Evolutionary conservation across 2,888 invertebrate genomes (phyloP).

Genomic region (Tribolium freemani): DNA sequence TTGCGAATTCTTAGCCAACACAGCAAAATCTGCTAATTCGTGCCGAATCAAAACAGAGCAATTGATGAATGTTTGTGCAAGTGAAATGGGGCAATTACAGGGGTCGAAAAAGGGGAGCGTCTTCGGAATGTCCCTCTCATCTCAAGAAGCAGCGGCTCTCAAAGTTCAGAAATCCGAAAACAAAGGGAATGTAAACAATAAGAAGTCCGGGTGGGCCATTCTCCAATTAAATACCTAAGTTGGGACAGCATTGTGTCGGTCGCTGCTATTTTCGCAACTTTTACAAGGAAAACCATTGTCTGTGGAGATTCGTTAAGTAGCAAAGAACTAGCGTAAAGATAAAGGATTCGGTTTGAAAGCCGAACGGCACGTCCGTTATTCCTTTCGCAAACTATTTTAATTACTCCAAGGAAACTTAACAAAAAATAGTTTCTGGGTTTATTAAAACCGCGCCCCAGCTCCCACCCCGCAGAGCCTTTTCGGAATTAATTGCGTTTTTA

Average conservation of each 20-base stretch:
- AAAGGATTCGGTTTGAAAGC: slow-evolving; percentile 51
- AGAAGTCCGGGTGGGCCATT: slow-evolving; percentile 59
- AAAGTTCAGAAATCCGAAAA: slow-evolving; percentile 58
- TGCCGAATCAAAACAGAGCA: slow-evolving; percentile 51
- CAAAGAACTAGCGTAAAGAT: slow-evolving; percentile 54
- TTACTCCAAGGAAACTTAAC: slow-evolving; percentile 53
- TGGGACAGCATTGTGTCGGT: slow-evolving; percentile 53
- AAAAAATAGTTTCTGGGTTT: slow-evolving; percentile 47
- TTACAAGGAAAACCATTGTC: slow-evolving; percentile 57
- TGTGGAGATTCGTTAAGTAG: slow-evolving; percentile 56
- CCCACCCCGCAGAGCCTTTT: slow-evolving; percentile 31
- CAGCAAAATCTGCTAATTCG: slow-evolving; percentile 48
- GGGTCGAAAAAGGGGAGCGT: slow-evolving; percentile 3
- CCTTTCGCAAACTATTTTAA: slow-evolving; percentile 54
- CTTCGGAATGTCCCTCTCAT: slow-evolving; percentile 23
- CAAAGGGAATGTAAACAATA: slow-evolving; percentile 64
- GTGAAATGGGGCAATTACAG: slow-evolving; percentile 27
- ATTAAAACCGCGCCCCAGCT: slow-evolving; percentile 40
- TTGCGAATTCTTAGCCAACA: slow-evolving; percentile 39
- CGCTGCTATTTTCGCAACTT: slow-evolving; percentile 57
- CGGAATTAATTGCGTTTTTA: slow-evolving; percentile 39
- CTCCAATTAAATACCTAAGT: slow-evolving; percentile 64
- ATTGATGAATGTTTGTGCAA: slow-evolving; percentile 57
- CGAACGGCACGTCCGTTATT: slow-evolving; percentile 48
- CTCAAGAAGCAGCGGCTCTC: slow-evolving; percentile 48